Conservation (phyloP, 2,113 vertebrate species). For the Setophaga petechia region DNA sequence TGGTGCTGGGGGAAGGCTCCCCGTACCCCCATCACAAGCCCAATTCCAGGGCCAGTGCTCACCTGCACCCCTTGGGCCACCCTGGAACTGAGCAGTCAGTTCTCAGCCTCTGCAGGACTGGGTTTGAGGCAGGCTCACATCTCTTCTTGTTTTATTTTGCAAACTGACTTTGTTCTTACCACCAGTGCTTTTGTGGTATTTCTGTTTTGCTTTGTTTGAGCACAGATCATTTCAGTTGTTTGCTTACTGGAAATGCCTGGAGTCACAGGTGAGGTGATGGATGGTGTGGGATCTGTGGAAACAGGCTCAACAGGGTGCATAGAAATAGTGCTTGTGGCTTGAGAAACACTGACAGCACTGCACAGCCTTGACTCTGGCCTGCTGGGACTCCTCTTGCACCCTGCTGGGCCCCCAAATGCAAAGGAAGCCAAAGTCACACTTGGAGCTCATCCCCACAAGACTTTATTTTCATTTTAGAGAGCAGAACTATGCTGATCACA, state of each 20-base stretch:
- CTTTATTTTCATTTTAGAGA: background rate
- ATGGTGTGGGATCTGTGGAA: background rate
- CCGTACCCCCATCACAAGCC: background rate
- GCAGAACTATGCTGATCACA: background rate
- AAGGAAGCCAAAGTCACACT: background rate
- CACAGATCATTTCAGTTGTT: background rate
- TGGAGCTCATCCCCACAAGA: too few relatives aligned
- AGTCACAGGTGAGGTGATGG: background rate
- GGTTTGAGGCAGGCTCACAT: background rate
- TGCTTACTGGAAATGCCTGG: background rate
- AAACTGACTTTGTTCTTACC: background rate
- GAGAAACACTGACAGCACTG: background rate
- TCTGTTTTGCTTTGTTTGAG: background rate
- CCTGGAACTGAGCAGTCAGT: background rate
- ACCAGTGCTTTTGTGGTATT: background rate
- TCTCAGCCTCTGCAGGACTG: background rate
- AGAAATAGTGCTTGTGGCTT: background rate
- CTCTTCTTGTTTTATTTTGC: background rate
- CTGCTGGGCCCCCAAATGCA: accelerated
- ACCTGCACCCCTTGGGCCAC: background rate
- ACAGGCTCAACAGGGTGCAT: background rate
- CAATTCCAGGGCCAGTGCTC: accelerated
- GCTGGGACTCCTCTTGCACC: background rate
- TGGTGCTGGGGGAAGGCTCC: background rate
- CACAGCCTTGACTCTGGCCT: background rate